Conservation (phyloP, 1,140 invertebrate genomes). For the Zophobas atratus region DNA sequence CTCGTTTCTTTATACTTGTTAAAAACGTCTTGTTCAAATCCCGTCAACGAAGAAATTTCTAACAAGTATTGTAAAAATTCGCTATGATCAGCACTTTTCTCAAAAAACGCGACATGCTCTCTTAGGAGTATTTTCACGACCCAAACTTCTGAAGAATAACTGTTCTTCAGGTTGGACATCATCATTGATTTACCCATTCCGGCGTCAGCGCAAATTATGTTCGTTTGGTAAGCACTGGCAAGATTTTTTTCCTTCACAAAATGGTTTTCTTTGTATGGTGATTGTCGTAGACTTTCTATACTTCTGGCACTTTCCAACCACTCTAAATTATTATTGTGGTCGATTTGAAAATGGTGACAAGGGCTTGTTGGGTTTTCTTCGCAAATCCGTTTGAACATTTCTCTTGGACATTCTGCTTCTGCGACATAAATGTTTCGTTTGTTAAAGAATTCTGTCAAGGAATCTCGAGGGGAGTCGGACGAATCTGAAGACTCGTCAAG, state of each 20-base stretch:
- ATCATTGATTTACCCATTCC: background rate
- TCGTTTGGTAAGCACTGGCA: background rate
- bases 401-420: background rate
- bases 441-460: background rate
- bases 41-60: background rate
- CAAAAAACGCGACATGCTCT: background rate
- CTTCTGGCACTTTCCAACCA: background rate
- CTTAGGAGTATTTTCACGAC: background rate
- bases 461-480: background rate
- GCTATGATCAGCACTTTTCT: background rate
- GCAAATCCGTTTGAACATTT: background rate
- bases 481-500: background rate
- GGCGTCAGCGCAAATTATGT: background rate
- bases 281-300: background rate
- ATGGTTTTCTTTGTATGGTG: background rate
- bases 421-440: background rate
- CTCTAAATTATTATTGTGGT: background rate
- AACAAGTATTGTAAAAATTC: background rate
- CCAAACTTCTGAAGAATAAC: background rate
- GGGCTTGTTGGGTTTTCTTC: background rate
- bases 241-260: background rate
- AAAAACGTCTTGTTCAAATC: background rate
- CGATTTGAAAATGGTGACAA: background rate
- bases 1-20: background rate
- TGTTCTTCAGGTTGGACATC: background rate